Conservation (phyloP, 2,113 vertebrate species). For the Ceyx melanurus region DNA sequence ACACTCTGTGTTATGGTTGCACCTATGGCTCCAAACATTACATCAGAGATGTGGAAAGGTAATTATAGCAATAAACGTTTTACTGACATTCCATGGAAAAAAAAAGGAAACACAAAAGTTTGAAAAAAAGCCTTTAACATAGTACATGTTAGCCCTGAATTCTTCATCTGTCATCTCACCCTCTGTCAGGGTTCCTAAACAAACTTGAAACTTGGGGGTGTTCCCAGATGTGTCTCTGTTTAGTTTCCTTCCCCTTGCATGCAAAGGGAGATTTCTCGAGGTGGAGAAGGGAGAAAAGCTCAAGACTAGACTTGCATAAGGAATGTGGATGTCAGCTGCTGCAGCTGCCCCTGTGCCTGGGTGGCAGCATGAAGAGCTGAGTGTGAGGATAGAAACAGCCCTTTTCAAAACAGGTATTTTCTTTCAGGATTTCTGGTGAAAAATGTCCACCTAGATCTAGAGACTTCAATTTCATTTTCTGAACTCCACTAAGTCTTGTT, state of each 20-base stretch:
- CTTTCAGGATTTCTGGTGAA: background rate
- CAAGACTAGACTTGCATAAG: background rate
- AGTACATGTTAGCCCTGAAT: background rate
- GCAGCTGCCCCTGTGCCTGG: background rate
- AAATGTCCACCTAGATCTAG: background rate
- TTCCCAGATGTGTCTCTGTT: background rate
- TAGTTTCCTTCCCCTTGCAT: background rate
- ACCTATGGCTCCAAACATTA: constrained; percentile 90
- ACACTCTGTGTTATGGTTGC: constrained; percentile 86
- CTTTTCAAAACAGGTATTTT: background rate
- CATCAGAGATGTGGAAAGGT: constrained; percentile 98
- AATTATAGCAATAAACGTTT: background rate
- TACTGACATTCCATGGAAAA: background rate
- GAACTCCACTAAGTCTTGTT: background rate
- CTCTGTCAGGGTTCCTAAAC: background rate
- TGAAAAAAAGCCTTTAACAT: background rate
- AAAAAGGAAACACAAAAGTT: background rate
- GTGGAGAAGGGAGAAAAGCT: background rate
- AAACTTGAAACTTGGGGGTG: background rate
- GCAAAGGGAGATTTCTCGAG: background rate
- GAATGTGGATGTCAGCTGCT: background rate
- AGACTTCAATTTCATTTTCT: background rate
- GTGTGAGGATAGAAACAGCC: background rate
- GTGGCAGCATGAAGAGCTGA: background rate
- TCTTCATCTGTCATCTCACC: background rate